Percentiles rank a stretch among this genome's conserved stretches.
phyloP scores from a whole-genome alignment of 2,797 vertebrate genomes.

The Pteropus rufus region DNA sequence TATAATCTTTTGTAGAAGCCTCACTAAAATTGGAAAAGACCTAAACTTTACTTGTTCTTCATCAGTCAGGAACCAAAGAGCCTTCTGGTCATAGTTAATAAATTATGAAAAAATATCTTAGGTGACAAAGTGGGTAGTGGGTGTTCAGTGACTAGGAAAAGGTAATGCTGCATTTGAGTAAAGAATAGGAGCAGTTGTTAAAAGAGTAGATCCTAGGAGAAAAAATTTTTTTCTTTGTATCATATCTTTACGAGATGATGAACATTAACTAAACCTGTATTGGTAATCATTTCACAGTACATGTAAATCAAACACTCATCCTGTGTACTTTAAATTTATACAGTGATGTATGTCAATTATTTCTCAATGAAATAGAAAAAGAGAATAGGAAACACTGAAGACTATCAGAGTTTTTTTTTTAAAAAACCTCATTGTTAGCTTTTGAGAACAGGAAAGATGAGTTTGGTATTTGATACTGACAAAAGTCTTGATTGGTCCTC shows the following conservation, averaged over 20 bases:
- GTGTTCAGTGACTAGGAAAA: not conserved
- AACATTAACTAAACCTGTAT: not conserved
- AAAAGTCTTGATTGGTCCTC: not conserved
- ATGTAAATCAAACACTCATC: not conserved
- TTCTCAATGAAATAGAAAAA: not conserved
- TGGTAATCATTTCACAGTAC: not conserved
- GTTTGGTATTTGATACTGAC: not conserved
- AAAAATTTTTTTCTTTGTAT: not conserved
- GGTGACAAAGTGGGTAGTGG: not conserved
- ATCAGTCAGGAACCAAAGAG: not conserved
- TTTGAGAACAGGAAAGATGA: not conserved
- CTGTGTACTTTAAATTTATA: not conserved
- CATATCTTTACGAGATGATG: not conserved
- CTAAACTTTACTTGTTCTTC: not conserved
- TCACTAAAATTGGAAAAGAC: not conserved
- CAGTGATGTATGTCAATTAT: not conserved
- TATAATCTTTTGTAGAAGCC: not conserved
- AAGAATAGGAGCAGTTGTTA: not conserved
- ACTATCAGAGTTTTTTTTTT: not conserved
- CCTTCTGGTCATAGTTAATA: not conserved
- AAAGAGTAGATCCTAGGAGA: not conserved
- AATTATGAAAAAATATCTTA: not conserved
- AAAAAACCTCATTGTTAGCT: not conserved
- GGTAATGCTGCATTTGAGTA: not conserved
- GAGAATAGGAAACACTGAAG: not conserved